Percentiles rank a stretch among this genome's conserved stretches.
Evolutionary conservation across 2,888 invertebrate genomes (phyloP).

Genomic region (Tupiocoris notatus): DNA sequence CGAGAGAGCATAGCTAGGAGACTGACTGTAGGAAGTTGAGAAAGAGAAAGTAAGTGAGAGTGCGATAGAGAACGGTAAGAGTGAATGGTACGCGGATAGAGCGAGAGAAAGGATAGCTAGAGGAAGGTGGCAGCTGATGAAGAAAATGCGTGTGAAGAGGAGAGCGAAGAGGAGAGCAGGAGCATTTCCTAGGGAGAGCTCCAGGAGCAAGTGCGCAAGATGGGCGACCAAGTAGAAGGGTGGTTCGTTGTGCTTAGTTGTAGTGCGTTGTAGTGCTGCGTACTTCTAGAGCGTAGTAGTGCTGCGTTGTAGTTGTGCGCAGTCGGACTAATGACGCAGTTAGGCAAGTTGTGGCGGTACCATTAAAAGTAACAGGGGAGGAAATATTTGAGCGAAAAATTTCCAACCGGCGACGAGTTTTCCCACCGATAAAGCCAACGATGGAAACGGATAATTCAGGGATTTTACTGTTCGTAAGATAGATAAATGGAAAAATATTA

Average conservation of each 20-base stretch:
- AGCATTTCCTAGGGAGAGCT: neutral
- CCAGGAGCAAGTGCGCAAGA: neutral
- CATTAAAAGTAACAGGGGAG: no score
- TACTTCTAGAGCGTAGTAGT: neutral
- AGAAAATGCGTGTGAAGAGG: neutral
- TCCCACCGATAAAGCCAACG: no score
- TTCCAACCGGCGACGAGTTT: no score
- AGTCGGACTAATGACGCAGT: neutral
- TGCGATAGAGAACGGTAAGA: neutral
- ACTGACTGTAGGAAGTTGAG: no score
- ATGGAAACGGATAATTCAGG: no score
- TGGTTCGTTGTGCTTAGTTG: neutral
- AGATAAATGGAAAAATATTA: no score
- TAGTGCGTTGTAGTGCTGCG: neutral
- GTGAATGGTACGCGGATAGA: no score
- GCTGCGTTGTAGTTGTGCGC: neutral
- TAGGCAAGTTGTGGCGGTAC: neutral
- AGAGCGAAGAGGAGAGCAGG: neutral
- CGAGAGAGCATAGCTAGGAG: neutral
- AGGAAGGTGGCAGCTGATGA: neutral
- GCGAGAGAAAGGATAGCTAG: no score
- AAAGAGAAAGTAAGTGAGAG: neutral
- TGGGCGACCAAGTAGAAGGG: neutral
- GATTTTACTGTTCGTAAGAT: no score
- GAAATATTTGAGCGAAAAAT: no score